A percentile compares a stretch with the other conserved stretches of the same genome.
These are phyloP conservation scores for Graptemys geographica DNA, from an alignment of 2,797 vertebrate species.

Conservation along the genomic window DNA sequence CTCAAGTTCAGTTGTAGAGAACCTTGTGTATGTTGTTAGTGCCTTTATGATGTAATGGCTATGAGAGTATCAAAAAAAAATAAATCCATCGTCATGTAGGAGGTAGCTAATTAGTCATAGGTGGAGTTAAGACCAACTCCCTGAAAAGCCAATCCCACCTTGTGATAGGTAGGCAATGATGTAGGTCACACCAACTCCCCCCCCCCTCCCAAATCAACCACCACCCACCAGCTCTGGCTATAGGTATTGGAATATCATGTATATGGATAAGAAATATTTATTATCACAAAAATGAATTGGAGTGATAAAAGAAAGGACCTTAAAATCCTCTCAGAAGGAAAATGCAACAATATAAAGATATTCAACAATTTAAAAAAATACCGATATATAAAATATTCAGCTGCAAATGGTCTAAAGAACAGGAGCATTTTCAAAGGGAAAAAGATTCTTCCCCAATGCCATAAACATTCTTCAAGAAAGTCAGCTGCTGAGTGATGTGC, in stretches of 20 bases:
- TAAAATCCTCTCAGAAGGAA: neutral
- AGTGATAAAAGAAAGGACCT: neutral
- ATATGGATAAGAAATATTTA: neutral
- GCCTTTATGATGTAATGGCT: neutral
- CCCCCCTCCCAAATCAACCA: neutral
- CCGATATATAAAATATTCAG: neutral
- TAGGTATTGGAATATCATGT: neutral
- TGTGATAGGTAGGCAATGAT: neutral
- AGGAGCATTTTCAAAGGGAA: constrained; percentile 31
- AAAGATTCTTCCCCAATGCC: neutral
- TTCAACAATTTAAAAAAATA: neutral
- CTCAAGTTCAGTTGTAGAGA: neutral
- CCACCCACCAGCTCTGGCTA: constrained; percentile 22
- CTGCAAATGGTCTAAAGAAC: neutral
- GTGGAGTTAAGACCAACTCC: neutral
- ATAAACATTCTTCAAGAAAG: constrained; percentile 3
- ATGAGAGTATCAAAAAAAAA: neutral
- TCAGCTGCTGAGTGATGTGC: constrained; percentile 30
- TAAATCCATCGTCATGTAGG: neutral
- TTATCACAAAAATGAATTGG: no score
- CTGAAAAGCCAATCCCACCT: neutral
- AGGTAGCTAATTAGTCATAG: constrained; percentile 32
- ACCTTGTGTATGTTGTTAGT: neutral
- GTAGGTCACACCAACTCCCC: neutral
- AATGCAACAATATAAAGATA: neutral